A percentile compares a stretch with the other conserved stretches of the same genome.
Conservation (phyloP, 2,888 invertebrate genomes). For the Lysandra coridon region DNA sequence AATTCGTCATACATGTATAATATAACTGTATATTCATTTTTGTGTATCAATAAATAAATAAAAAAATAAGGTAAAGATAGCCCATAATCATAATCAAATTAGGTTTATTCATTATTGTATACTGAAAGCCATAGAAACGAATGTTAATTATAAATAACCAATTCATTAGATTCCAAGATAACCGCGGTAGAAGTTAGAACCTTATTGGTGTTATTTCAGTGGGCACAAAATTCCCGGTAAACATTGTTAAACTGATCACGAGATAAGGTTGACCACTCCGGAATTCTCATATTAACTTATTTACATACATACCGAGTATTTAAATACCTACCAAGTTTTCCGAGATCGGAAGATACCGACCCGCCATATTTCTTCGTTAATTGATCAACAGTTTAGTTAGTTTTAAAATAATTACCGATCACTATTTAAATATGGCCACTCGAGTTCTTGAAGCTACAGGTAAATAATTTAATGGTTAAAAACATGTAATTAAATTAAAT, state of each 20-base stretch:
- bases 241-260: conserved; percentile 39
- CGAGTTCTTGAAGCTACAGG: not conserved
- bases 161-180: not conserved
- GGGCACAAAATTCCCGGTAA: conserved; percentile 30
- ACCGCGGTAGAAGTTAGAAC: not conserved
- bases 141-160: not conserved
- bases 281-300: conserved; percentile 44
- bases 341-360: conserved; percentile 41
- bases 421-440: not conserved
- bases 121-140: not conserved
- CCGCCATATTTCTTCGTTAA: conserved; percentile 43
- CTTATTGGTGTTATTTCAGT: not conserved
- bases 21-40: no score
- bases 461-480: not conserved
- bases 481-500: not conserved
- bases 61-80: no score
- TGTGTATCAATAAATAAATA: no score
- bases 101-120: no score
- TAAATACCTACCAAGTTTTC: conserved; percentile 31
- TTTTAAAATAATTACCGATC: conserved; percentile 13
- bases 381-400: conserved; percentile 24
- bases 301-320: conserved; percentile 41
- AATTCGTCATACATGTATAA: no score
- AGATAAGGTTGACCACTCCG: conserved; percentile 44
- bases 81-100: no score